Evolutionary conservation across 1,140 invertebrate genomes (phyloP).

Genomic region (Dinothrombium tinctorium): DNA sequence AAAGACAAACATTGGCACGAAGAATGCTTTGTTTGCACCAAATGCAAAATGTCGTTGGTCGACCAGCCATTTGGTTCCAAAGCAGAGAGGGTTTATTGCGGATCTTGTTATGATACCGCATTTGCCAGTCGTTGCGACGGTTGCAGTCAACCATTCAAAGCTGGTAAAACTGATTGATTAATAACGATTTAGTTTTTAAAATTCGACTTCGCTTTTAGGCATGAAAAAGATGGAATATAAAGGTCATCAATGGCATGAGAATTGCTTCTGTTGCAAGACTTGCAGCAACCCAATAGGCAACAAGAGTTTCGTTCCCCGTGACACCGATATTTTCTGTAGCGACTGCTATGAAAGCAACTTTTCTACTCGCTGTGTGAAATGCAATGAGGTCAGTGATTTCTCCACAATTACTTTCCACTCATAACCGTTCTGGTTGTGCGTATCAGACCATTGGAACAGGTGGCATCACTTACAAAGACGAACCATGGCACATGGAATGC

Average conservation of each 20-base stretch:
- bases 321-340: conserved; percentile 96
- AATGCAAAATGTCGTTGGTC: conserved; percentile 87
- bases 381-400: conserved; percentile 69
- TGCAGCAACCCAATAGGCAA: conserved; percentile 96
- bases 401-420: neutral
- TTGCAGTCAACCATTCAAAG: conserved; percentile 90
- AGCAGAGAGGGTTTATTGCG: conserved; percentile 82
- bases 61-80: conserved; percentile 92
- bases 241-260: conserved; percentile 93
- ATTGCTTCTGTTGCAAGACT: conserved; percentile 93
- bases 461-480: conserved; percentile 97
- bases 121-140: conserved; percentile 90
- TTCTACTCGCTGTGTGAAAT: conserved; percentile 91
- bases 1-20: conserved; percentile 99
- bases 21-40: conserved; percentile 92
- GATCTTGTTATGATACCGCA: conserved; percentile 93
- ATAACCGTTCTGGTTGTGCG: neutral
- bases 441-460: conserved; percentile 85
- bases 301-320: conserved; percentile 95
- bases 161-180: conserved; percentile 40
- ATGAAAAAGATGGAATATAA: conserved; percentile 99
- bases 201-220: conserved; percentile 45
- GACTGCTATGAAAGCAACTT: conserved; percentile 98
- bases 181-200: neutral
- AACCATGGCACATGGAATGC: conserved; percentile 76